Evolutionary conservation across 2,888 invertebrate species (phyloP).

Genomic region (Chrysopilus asiliformis): DNA sequence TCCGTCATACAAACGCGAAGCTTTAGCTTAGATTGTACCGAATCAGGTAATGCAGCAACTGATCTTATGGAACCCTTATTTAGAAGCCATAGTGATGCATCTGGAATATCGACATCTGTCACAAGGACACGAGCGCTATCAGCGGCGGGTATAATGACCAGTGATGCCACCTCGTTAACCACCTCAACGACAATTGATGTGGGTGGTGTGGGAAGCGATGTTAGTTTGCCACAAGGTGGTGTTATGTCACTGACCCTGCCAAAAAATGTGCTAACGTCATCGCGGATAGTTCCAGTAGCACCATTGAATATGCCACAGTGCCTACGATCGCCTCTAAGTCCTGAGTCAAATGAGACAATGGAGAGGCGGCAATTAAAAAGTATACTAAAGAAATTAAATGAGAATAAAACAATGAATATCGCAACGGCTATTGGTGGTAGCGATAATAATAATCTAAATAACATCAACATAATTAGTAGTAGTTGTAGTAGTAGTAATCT

Average conservation of each 20-base stretch:
- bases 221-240: not conserved
- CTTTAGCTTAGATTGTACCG: conserved; percentile 63
- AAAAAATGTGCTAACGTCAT: conserved; percentile 27
- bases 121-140: too few species aligned
- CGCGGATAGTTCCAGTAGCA: conserved; percentile 21
- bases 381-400: conserved; percentile 70
- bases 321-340: conserved; percentile 39
- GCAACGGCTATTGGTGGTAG: conserved; percentile 5
- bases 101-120: conserved; percentile 43
- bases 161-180: conserved; percentile 44
- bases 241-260: not conserved
- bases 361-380: conserved; percentile 72
- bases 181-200: conserved; percentile 19
- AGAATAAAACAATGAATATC: conserved; percentile 34
- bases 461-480: too few species aligned
- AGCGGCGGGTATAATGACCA: too few species aligned
- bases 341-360: conserved; percentile 68
- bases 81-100: conserved; percentile 69
- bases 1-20: conserved; percentile 61
- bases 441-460: too few species aligned
- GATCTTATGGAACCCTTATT: conserved; percentile 45
- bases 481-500: too few species aligned
- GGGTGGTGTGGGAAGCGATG: not conserved
- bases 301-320: conserved; percentile 13
- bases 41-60: conserved; percentile 43